Percentiles rank a stretch among this genome's conserved stretches.
These are phyloP conservation scores for Syngnathoides biaculeatus DNA, from an alignment of 2,113 vertebrate species.

Conservation along the genomic window DNA sequence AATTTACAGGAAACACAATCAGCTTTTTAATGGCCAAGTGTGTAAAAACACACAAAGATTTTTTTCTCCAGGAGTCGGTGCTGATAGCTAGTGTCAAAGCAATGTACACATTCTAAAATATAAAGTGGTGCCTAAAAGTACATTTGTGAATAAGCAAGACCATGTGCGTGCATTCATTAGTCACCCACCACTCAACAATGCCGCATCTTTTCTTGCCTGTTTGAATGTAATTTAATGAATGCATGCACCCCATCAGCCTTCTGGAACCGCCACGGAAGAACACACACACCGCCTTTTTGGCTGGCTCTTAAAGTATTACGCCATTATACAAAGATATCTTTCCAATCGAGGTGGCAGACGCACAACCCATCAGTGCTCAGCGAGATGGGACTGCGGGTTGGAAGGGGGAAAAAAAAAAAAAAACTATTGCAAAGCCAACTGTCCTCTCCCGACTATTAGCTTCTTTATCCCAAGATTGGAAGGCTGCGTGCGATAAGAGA, in stretches of 20 bases:
- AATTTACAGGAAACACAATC: no score
- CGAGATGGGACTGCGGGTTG: slow-evolving; percentile 62
- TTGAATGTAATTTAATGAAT: slow-evolving; percentile 7
- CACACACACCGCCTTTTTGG: slow-evolving; percentile 44
- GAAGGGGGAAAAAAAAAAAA: slow-evolving; percentile 55
- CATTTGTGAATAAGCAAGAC: neutral
- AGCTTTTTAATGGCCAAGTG: no score
- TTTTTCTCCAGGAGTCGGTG: no score
- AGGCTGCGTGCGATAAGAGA: slow-evolving; percentile 51
- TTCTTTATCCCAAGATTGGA: slow-evolving; percentile 61
- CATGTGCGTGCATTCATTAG: neutral
- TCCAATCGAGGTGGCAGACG: slow-evolving; percentile 59
- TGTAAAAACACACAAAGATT: no score
- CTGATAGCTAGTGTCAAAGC: neutral
- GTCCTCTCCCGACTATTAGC: slow-evolving; percentile 64
- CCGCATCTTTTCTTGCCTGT: neutral
- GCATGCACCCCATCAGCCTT: slow-evolving; percentile 24
- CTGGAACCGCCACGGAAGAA: slow-evolving; percentile 43
- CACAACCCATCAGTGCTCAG: slow-evolving; percentile 63
- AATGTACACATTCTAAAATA: neutral
- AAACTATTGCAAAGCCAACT: slow-evolving; percentile 65
- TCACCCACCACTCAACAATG: neutral
- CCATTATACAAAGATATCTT: slow-evolving; percentile 67
- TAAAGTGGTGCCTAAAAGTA: neutral
- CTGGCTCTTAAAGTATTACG: slow-evolving; percentile 58